Evolutionary conservation across 2,888 invertebrate genomes (phyloP).

Genomic region (Lysandra coridon): DNA sequence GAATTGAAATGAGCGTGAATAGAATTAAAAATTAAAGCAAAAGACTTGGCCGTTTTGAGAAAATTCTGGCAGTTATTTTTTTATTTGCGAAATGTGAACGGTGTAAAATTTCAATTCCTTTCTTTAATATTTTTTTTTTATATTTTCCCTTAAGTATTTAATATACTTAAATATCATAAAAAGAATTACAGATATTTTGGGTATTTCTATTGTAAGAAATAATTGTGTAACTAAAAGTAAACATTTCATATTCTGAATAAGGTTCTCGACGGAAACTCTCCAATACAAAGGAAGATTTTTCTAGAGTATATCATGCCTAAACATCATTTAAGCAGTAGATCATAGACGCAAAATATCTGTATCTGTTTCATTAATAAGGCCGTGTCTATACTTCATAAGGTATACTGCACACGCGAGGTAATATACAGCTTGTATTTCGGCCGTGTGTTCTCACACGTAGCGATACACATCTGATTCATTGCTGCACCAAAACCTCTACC

Average conservation of each 20-base stretch:
- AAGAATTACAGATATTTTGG: too few relatives aligned
- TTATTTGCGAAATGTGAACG: neutral
- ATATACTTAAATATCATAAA: too few relatives aligned
- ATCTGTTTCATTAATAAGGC: neutral
- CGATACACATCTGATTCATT: conserved; percentile 80
- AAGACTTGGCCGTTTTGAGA: conserved; percentile 26
- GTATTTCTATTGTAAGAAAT: too few relatives aligned
- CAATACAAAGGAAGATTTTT: too few relatives aligned
- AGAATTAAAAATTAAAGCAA: conserved; percentile 20
- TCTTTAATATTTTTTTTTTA: too few relatives aligned
- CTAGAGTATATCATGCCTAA: too few relatives aligned
- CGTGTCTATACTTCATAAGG: conserved; percentile 38
- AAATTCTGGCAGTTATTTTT: neutral
- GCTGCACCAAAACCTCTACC: conserved; percentile 47
- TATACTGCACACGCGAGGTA: conserved; percentile 68
- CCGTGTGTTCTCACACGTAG: conserved; percentile 79
- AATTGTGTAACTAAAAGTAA: too few relatives aligned
- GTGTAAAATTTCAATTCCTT: neutral
- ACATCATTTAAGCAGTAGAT: too few relatives aligned
- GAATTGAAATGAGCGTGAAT: neutral
- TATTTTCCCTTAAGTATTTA: too few relatives aligned
- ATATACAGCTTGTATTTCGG: conserved; percentile 77
- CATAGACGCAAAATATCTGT: too few relatives aligned
- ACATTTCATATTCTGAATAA: too few relatives aligned
- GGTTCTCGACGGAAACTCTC: too few relatives aligned